phyloP scores from a whole-genome alignment of 2,113 vertebrate genomes.

The Gasterosteus aculeatus region DNA sequence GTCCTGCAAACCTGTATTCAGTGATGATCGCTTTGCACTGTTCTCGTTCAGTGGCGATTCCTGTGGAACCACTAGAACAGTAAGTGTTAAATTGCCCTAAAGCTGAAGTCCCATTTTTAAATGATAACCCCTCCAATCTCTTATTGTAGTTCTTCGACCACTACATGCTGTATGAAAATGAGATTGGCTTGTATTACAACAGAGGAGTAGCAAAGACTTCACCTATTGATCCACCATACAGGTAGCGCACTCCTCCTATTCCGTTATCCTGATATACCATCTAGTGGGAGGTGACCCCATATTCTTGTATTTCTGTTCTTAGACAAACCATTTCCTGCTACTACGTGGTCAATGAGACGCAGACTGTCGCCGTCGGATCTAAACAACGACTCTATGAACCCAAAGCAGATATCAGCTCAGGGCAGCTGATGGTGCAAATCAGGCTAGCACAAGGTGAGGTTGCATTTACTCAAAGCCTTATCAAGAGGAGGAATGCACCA shows the following conservation, averaged over 20 bases:
- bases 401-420: constrained; percentile 62
- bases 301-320: accelerated
- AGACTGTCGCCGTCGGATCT: constrained; percentile 53
- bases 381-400: constrained; percentile 39
- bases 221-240: constrained; percentile 60
- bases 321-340: constrained; percentile 76
- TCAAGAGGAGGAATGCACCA: no score
- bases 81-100: not conserved
- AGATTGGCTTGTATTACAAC: constrained; percentile 56
- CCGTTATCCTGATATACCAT: not conserved
- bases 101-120: not conserved
- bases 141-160: constrained; percentile 72
- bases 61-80: constrained; percentile 79
- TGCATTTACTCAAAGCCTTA: not conserved
- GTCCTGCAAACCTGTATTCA: constrained; percentile 74
- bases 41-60: constrained; percentile 74
- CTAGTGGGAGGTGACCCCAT: no score
- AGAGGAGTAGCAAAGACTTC: not conserved
- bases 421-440: constrained; percentile 74
- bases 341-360: constrained; percentile 68
- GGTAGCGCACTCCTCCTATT: constrained; percentile 31
- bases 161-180: constrained; percentile 79
- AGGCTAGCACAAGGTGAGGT: constrained; percentile 66
- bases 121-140: accelerated
- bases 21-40: constrained; percentile 68